Percentiles rank a stretch among this genome's conserved stretches.
Evolutionary conservation across 2,113 vertebrate genomes (phyloP).

Genomic region (Chaetura pelagica): DNA sequence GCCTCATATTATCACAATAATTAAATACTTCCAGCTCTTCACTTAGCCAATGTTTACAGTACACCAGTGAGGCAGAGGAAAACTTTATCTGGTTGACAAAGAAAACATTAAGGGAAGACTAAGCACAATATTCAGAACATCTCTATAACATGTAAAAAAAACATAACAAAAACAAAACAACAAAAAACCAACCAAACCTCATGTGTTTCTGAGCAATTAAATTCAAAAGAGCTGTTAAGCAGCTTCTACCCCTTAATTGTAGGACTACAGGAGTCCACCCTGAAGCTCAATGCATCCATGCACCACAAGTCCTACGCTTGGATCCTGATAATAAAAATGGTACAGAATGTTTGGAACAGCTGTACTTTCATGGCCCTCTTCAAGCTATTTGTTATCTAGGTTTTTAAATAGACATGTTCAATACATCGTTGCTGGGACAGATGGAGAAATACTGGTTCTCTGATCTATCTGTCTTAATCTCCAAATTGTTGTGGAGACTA

Average conservation of each 20-base stretch:
- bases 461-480: background rate
- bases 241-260: background rate
- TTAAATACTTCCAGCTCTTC: slow-evolving; percentile 57
- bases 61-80: background rate
- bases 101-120: background rate
- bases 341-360: background rate
- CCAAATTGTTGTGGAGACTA: background rate
- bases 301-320: background rate
- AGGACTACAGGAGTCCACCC: background rate
- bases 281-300: background rate
- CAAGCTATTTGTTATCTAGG: background rate
- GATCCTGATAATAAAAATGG: background rate
- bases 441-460: background rate
- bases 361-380: background rate
- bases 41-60: slow-evolving; percentile 1
- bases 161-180: too few relatives aligned
- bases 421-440: background rate
- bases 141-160: background rate
- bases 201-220: background rate
- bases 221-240: background rate
- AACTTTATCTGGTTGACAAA: background rate
- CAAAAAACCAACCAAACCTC: background rate
- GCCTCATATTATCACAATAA: slow-evolving; percentile 53
- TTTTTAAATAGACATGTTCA: background rate
- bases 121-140: background rate